phyloP scores from a whole-genome alignment of 2,113 vertebrate genomes.

The Hippopotamus amphibius region DNA sequence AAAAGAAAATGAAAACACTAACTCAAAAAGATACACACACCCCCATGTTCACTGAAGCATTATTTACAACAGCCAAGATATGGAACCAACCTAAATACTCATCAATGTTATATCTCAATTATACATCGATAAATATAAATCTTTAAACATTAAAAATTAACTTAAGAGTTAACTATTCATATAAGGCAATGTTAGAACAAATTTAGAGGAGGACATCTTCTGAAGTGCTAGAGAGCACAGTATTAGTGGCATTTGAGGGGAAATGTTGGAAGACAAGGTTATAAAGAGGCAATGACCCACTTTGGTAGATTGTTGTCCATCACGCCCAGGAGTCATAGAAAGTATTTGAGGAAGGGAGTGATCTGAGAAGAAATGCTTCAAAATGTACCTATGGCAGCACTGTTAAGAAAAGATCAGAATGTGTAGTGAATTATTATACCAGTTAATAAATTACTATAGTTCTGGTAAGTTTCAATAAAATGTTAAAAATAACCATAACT shows the following conservation, averaged over 20 bases:
- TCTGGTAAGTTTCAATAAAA: constrained; percentile 37
- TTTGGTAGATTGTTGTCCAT: not conserved
- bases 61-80: not conserved
- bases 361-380: not conserved
- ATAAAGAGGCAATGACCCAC: not conserved
- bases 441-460: not conserved
- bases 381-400: not conserved
- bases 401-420: not conserved
- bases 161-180: not conserved
- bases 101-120: not conserved
- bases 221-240: not conserved
- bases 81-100: not conserved
- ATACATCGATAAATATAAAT: not conserved
- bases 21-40: not conserved
- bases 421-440: not conserved
- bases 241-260: not conserved
- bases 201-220: not conserved
- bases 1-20: not conserved
- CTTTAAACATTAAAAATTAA: not conserved
- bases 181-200: not conserved
- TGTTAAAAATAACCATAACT: constrained; percentile 23
- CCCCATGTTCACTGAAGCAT: not conserved
- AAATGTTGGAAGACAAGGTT: not conserved
- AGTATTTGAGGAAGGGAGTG: not conserved
- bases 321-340: rapidly evolving